Conservation (phyloP, 2,888 invertebrate species). For the Caenorhabditis sp. region DNA sequence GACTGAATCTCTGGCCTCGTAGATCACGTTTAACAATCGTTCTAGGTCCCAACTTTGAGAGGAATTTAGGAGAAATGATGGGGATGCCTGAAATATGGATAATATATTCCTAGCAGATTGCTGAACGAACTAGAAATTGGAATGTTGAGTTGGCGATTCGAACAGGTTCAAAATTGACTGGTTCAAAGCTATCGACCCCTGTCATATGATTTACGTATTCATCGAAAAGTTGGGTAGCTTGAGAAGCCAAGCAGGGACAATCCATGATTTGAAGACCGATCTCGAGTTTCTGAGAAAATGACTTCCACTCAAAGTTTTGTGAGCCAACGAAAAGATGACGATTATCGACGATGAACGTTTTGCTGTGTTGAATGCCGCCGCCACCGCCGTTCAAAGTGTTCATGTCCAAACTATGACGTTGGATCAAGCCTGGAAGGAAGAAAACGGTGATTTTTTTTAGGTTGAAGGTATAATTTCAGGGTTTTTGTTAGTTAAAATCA, state of each 20-base stretch:
- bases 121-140: conserved; percentile 28
- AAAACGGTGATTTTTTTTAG: not conserved
- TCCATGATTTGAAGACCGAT: conserved; percentile 37
- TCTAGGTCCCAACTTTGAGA: conserved; percentile 37
- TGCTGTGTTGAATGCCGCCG: conserved; percentile 40
- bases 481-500: no score
- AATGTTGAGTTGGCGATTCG: conserved; percentile 28
- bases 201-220: conserved; percentile 21
- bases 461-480: no score
- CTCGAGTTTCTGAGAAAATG: conserved; percentile 36
- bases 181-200: conserved; percentile 23
- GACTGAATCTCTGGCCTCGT: conserved; percentile 28
- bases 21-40: conserved; percentile 33
- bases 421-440: conserved; percentile 21
- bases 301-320: conserved; percentile 40
- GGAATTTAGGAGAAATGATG: conserved; percentile 30
- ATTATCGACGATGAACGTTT: conserved; percentile 31
- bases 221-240: conserved; percentile 28
- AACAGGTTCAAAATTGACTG: conserved; percentile 16
- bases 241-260: conserved; percentile 29
- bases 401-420: conserved; percentile 33
- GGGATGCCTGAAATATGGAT: conserved; percentile 33
- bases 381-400: conserved; percentile 34
- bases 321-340: conserved; percentile 36
- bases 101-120: no score